Evolutionary conservation across 53 echinoderm and acorn worm genomes (phyloP).

Genomic region (Stichopus horrens): DNA sequence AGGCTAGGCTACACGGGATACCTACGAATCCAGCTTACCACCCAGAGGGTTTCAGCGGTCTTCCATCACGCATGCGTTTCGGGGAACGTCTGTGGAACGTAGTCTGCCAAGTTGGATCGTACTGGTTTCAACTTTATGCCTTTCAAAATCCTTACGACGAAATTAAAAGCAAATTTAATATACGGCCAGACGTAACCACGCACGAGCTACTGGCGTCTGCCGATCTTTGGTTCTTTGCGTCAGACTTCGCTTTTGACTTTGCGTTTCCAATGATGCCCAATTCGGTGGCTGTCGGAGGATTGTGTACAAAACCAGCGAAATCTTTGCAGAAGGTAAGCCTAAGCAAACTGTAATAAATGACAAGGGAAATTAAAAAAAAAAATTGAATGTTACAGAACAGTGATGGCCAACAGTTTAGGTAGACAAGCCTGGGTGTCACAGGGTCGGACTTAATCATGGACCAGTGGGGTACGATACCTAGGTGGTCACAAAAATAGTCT

Average conservation of each 20-base stretch:
- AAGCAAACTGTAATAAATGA: too few species aligned
- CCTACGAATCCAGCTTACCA: neutral
- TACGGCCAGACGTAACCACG: neutral
- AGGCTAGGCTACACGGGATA: neutral
- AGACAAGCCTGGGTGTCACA: too few species aligned
- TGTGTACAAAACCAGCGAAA: slow-evolving; percentile 1
- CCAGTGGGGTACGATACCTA: too few species aligned
- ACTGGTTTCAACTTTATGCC: neutral
- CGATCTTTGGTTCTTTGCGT: neutral
- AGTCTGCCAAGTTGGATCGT: neutral
- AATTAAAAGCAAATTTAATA: neutral
- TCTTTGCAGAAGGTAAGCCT: neutral
- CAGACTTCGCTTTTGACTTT: neutral
- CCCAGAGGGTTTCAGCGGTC: neutral
- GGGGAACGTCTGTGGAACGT: neutral
- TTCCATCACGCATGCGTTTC: slow-evolving; percentile 13
- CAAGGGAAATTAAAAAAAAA: too few species aligned
- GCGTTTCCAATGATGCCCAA: slow-evolving; percentile 10
- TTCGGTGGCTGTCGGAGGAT: neutral
- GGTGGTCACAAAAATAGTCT: too few species aligned
- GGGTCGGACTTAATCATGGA: too few species aligned
- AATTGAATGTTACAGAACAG: too few species aligned
- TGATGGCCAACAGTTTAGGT: too few species aligned
- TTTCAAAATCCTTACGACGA: slow-evolving; percentile 3
- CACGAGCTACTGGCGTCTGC: neutral